phyloP scores from a whole-genome alignment of 2,888 invertebrate species.

The Sussaba pulchella region DNA sequence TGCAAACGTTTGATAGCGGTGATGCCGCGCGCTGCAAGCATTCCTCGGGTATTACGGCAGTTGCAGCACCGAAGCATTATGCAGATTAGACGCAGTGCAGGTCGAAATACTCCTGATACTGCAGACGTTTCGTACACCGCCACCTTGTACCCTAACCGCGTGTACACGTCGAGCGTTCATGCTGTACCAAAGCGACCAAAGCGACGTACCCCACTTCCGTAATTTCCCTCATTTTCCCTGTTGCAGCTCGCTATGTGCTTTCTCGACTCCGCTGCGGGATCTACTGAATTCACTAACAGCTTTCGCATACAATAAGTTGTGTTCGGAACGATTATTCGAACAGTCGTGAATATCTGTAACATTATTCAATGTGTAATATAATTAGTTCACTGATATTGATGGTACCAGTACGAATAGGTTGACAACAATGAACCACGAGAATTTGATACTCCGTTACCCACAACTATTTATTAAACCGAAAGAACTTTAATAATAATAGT shows the following conservation, averaged over 20 bases:
- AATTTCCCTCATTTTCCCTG: slow-evolving; percentile 24
- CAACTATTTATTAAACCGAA: background rate
- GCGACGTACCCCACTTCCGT: slow-evolving; percentile 14
- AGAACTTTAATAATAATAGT: background rate
- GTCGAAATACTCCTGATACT: slow-evolving; percentile 61
- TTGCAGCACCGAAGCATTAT: slow-evolving; percentile 53
- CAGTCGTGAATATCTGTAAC: background rate
- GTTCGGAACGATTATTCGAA: background rate
- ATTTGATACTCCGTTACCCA: no score
- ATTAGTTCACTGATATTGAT: no score
- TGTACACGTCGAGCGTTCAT: slow-evolving; percentile 16
- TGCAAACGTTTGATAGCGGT: background rate
- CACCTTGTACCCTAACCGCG: slow-evolving; percentile 43
- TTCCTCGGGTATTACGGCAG: slow-evolving; percentile 34
- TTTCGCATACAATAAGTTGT: slow-evolving; percentile 43
- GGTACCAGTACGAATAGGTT: no score
- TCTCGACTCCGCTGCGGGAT: background rate
- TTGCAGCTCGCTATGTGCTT: slow-evolving; percentile 38
- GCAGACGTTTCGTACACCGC: slow-evolving; percentile 49
- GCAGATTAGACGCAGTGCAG: slow-evolving; percentile 63
- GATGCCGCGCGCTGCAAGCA: slow-evolving; percentile 3
- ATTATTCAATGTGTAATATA: no score
- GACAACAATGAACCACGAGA: no score
- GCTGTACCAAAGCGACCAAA: slow-evolving; percentile 34
- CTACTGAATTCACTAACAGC: slow-evolving; percentile 45